Evolutionary conservation across 2,113 vertebrate species (phyloP).

Genomic region (Antennarius striatus): DNA sequence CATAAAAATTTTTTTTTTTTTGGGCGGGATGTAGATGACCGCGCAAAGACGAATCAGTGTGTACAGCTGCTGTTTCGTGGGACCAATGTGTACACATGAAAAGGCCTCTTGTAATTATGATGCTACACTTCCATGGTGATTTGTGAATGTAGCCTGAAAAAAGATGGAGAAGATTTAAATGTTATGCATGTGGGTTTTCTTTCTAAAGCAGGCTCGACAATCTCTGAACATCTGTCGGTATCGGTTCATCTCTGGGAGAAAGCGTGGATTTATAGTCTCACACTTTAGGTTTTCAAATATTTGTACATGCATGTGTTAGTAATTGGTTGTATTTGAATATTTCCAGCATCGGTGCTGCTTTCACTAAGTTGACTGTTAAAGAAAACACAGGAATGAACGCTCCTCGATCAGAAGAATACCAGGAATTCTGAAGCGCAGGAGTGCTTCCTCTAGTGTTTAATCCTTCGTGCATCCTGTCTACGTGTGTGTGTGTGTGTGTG

Average conservation of each 20-base stretch:
- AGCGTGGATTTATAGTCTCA: background rate
- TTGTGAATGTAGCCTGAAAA: background rate
- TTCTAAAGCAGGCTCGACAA: background rate
- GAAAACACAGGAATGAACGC: slow-evolving; percentile 18
- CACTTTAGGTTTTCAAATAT: background rate
- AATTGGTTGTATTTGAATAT: background rate
- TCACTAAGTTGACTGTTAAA: slow-evolving; percentile 1
- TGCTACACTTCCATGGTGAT: too few relatives aligned
- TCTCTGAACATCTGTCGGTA: background rate
- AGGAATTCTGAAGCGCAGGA: slow-evolving; percentile 55
- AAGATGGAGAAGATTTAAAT: background rate
- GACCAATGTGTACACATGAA: too few relatives aligned
- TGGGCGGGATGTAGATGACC: too few relatives aligned
- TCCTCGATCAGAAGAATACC: slow-evolving; percentile 56
- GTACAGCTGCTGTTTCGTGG: too few relatives aligned
- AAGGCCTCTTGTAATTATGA: too few relatives aligned
- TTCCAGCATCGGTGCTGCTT: background rate
- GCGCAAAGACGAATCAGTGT: too few relatives aligned
- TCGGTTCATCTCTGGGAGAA: background rate
- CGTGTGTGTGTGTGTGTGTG: slow-evolving; percentile 3
- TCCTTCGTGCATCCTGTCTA: slow-evolving; percentile 62
- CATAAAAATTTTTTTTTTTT: too few relatives aligned
- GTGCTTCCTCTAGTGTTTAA: slow-evolving; percentile 60
- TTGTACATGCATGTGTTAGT: background rate
- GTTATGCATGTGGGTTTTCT: background rate